Evolutionary conservation across 2,888 invertebrate species (phyloP).

Genomic region (Punctoribates punctum): DNA sequence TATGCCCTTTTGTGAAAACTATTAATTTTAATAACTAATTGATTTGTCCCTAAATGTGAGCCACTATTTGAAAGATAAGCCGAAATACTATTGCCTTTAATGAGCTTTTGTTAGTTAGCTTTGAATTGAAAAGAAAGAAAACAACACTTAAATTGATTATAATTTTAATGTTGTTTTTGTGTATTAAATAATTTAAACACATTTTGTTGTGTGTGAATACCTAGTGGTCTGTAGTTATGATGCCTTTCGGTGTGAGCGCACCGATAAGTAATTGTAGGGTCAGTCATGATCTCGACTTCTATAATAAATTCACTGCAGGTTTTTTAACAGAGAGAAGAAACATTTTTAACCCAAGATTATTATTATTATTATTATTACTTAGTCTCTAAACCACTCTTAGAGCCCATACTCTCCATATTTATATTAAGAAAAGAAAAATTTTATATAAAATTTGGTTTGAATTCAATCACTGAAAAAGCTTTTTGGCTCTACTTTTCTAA

Average conservation of each 20-base stretch:
- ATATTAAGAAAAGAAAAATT: neutral
- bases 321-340: slow-evolving; percentile 7
- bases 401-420: neutral
- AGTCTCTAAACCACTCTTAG: neutral
- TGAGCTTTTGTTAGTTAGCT: slow-evolving; percentile 2
- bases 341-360: slow-evolving; percentile 20
- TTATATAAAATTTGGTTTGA: slow-evolving; percentile 3
- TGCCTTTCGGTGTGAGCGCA: slow-evolving; percentile 34
- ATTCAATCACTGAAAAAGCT: neutral
- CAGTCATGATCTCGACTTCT: slow-evolving; percentile 35
- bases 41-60: neutral
- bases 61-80: neutral
- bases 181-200: slow-evolving; percentile 22
- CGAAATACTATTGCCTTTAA: neutral
- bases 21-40: neutral
- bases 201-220: neutral
- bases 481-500: neutral
- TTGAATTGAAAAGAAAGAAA: neutral
- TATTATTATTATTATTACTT: slow-evolving; percentile 7
- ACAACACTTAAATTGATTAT: slow-evolving; percentile 4
- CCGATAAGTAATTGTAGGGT: slow-evolving; percentile 36
- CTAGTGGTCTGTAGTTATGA: slow-evolving; percentile 26
- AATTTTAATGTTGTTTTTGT: slow-evolving; percentile 23
- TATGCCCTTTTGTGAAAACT: neutral
- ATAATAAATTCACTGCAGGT: slow-evolving; percentile 39